These are phyloP conservation scores for Platygyra sinensis DNA, from an alignment of 64 coral and sea anemone genomes.

Conservation along the genomic window DNA sequence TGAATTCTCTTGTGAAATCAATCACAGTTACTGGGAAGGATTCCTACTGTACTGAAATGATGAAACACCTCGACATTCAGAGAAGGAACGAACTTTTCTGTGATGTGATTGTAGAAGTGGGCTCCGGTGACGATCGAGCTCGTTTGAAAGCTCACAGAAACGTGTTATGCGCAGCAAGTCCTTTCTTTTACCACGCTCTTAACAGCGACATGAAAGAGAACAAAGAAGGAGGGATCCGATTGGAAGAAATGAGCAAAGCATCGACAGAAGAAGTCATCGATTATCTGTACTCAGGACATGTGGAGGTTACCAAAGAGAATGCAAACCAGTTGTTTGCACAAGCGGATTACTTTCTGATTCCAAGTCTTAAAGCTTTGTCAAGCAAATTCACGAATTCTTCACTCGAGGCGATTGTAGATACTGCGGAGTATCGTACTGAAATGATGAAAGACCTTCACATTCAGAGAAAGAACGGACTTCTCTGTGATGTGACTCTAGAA, in stretches of 20 bases:
- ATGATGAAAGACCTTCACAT: not conserved
- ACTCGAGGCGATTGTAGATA: too few relatives aligned
- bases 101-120: slow-evolving; percentile 7
- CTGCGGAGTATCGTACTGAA: not conserved
- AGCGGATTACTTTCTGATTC: slow-evolving; percentile 29
- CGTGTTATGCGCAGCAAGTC: slow-evolving; percentile 13
- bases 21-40: slow-evolving; percentile 36
- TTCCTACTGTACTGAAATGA: not conserved
- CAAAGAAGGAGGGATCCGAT: not conserved
- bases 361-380: slow-evolving; percentile 21
- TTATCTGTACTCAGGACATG: slow-evolving; percentile 16
- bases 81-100: slow-evolving; percentile 5
- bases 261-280: not conserved
- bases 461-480: not conserved
- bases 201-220: not conserved
- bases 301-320: not conserved
- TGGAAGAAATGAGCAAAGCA: not conserved
- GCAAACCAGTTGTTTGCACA: slow-evolving; percentile 21
- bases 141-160: not conserved
- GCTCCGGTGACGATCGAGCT: not conserved
- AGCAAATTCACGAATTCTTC: too few relatives aligned
- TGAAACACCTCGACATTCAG: not conserved
- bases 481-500: slow-evolving; percentile 24
- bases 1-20: slow-evolving; percentile 18
- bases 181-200: not conserved